Base-by-base conservation (phyloP, 2,888 invertebrate genomes). In the Lasioglossum zephyrum region DNA sequence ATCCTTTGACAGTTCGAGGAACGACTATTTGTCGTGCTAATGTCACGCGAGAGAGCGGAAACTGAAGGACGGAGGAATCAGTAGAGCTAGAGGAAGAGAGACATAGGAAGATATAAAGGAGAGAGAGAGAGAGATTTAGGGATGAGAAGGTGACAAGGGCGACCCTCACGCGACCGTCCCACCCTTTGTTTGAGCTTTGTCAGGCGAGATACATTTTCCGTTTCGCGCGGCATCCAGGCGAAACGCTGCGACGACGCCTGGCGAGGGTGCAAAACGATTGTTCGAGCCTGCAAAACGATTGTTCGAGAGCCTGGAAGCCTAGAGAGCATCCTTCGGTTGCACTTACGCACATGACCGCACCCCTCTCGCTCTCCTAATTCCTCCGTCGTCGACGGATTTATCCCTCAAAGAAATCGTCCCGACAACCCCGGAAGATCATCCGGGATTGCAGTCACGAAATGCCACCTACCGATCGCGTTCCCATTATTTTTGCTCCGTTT, bases 141-240 rank as follows among this genome's bases (percentile, higher is more conserved):
- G 72, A 60, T 39, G 73, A 80, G 41, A 44, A 81, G 66, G 80
- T 74, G 85, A 84, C 86, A 73, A 78, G 85, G 87, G 77, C 86
- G 87, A 89, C 91, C 87, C 91, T 84, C 84, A 69, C 89, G 84
- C 86, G 80, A 84, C 53, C 85, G 89, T 90, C 91, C 90, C 92
- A 92, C 94, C 94, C 94, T 94, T 94, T 94, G 94, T 94, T 94
- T 93, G 93, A 93, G 92, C 90, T 93, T 91, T 88, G 93, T 92
- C 93, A 92, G 90, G 92, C 93, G 92, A 92, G 93, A 93, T 93
- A 93, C 94, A 93, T 94, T 93, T 94, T 91, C 92, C 91, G 92
- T 92, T 94, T 92, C 92, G 88, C 93, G 86, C 93, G 36, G 66
- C 66, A 36, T 66, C 66, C 36, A 66, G 66, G 66, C 66, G 63